These are phyloP conservation scores for Agrenia bidenticulata DNA, from an alignment of 2,888 invertebrate species.

Conservation along the genomic window DNA sequence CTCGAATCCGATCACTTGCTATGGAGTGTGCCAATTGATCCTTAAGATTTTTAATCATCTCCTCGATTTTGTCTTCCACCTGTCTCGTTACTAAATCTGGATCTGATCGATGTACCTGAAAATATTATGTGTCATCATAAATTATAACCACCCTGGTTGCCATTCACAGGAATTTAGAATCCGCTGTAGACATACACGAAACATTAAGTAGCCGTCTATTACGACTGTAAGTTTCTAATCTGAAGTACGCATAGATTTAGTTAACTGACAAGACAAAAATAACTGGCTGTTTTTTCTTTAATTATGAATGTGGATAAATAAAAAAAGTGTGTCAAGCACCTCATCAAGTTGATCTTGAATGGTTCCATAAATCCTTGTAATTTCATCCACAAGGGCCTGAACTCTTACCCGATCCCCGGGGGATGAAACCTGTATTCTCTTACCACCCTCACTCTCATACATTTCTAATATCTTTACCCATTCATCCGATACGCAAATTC, in stretches of 20 bases:
- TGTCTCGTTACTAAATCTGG: conserved; percentile 37
- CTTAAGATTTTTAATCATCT: conserved; percentile 39
- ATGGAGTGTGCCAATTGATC: conserved; percentile 24
- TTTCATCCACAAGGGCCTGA: conserved; percentile 20
- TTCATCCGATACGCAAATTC: conserved; percentile 32
- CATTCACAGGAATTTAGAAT: no score
- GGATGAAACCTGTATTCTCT: conserved; percentile 7
- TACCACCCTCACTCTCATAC: conserved; percentile 22
- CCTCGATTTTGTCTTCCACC: conserved; percentile 40
- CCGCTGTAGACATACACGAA: no score
- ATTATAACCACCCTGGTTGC: no score
- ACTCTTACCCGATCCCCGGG: not conserved
- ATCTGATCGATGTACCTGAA: conserved; percentile 41
- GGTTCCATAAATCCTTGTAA: conserved; percentile 21
- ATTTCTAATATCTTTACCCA: conserved; percentile 36
- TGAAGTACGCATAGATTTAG: no score
- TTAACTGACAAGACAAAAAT: no score
- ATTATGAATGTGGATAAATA: no score
- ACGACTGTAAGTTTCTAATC: no score
- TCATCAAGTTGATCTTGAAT: conserved; percentile 37
- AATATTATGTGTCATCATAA: no score
- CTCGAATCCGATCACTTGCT: conserved; percentile 28
- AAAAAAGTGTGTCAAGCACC: conserved; percentile 23
- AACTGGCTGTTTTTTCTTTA: no score
- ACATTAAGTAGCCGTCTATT: no score